A percentile compares a stretch with the other conserved stretches of the same genome.
Evolutionary conservation across 2,113 vertebrate species (phyloP).

Genomic region (Coptodon rendalli): DNA sequence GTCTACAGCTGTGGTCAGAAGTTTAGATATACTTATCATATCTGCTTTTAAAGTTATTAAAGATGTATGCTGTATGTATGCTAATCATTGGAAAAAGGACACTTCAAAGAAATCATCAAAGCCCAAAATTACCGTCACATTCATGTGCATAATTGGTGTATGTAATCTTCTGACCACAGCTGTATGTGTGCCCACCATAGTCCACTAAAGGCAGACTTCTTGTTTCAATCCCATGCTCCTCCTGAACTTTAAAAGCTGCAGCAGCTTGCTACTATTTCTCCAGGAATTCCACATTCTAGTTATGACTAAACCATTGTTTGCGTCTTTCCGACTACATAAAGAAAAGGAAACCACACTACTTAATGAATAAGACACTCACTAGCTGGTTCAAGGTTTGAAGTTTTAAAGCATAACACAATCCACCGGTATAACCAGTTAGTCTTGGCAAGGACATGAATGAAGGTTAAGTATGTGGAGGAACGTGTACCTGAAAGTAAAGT

Average conservation of each 20-base stretch:
- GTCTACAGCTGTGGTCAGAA: neutral
- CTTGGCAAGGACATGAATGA: neutral
- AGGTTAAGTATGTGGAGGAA: neutral
- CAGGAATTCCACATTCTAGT: neutral
- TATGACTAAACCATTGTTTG: neutral
- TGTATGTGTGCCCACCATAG: neutral
- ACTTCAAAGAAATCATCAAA: neutral
- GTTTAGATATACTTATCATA: neutral
- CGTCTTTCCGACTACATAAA: neutral
- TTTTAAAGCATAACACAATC: neutral
- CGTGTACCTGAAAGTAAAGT: neutral
- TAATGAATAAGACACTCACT: neutral
- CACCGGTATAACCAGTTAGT: neutral
- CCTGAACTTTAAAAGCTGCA: neutral
- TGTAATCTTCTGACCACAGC: neutral
- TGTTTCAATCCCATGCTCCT: neutral
- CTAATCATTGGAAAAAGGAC: neutral
- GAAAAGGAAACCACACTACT: neutral
- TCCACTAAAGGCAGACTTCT: neutral
- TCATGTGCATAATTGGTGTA: neutral
- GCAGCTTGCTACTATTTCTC: neutral
- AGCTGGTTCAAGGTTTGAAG: neutral
- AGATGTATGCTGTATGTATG: neutral
- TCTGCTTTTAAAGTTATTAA: neutral
- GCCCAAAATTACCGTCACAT: rapidly evolving